A percentile compares a stretch with the other conserved stretches of the same genome.
Conservation (phyloP, 2,113 vertebrate species). For the Corythoichthys intestinalis region DNA sequence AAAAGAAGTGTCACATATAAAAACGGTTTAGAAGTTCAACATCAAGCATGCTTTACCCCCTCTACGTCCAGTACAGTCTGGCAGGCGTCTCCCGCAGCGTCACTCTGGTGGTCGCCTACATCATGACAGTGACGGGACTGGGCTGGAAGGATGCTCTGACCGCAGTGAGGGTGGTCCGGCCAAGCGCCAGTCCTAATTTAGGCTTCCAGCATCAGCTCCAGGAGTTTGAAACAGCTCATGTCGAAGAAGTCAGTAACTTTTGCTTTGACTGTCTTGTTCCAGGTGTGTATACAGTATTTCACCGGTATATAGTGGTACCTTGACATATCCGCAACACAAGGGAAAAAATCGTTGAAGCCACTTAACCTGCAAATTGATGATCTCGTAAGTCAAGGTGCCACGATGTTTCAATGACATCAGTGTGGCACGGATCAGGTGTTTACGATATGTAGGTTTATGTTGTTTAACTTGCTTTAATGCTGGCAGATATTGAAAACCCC, state of each 20-base stretch:
- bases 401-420: too few species aligned
- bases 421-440: too few species aligned
- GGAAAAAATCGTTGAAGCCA: too few species aligned
- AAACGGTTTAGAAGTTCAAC: neutral
- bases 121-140: constrained; percentile 90
- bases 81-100: constrained; percentile 94
- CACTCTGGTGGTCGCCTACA: constrained; percentile 90
- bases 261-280: neutral
- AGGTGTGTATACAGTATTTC: neutral
- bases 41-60: neutral
- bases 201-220: constrained; percentile 93
- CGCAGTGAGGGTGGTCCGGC: constrained; percentile 80
- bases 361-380: too few species aligned
- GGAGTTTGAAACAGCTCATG: constrained; percentile 83
- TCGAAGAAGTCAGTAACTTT: constrained; percentile 74
- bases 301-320: neutral
- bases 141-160: constrained; percentile 90
- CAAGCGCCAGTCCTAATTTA: constrained; percentile 87
- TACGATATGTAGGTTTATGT: too few species aligned
- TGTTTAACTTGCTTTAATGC: too few species aligned
- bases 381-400: too few species aligned
- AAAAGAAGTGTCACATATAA: neutral
- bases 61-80: constrained; percentile 70
- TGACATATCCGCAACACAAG: neutral
- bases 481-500: too few species aligned